Base-by-base conservation (phyloP, 2,797 vertebrate species). In the Silurus aristotelis region DNA sequence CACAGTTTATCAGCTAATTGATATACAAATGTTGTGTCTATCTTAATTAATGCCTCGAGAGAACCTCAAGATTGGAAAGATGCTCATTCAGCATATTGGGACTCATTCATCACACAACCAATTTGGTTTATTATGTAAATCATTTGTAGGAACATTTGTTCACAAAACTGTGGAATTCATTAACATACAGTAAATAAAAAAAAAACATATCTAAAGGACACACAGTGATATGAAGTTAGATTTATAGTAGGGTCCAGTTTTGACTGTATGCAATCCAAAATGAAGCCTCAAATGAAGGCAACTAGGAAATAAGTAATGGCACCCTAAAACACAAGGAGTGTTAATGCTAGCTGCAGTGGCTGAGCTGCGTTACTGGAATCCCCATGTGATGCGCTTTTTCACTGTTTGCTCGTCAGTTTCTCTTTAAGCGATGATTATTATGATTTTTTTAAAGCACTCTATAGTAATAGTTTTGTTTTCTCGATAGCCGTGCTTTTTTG, bases 1-100 rank as follows among this genome's bases (percentile, higher is more conserved):
- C 6, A 20, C 19, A 56, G 25, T 84, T 81, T 68, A 86, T 83
- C 82, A 83, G 84, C 84, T 86, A 82, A 84, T 82, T 87, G 82
- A 71, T 67, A 70, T 78, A 83, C 61, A 89, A 80, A 79, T 55
- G 13, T 63, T 64, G 67, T 55, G 27, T 84, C 27, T 79, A 43
- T 80, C 83, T 84, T 70, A 84, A 83, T 82, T 84, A 75, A 80
- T 56, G 64, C 60, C 13, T 52, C 8, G 55, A 64, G 80, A 60
- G 22, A 60, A 66, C 20, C 19, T 48, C 20, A 31, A 25, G 61
- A 78, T 20, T 77, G 76, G 25, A 68, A 63, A 22, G 56, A 2
- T 22, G 67, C 72, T 84, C 52, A 79, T 72, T 81, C 82, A 82
- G 72, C 38, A 56, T 43, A 80, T 0, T 17, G 22, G 2, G 60